Evolutionary conservation across 2,888 invertebrate species (phyloP).

Genomic region (Aphodius sticticus): DNA sequence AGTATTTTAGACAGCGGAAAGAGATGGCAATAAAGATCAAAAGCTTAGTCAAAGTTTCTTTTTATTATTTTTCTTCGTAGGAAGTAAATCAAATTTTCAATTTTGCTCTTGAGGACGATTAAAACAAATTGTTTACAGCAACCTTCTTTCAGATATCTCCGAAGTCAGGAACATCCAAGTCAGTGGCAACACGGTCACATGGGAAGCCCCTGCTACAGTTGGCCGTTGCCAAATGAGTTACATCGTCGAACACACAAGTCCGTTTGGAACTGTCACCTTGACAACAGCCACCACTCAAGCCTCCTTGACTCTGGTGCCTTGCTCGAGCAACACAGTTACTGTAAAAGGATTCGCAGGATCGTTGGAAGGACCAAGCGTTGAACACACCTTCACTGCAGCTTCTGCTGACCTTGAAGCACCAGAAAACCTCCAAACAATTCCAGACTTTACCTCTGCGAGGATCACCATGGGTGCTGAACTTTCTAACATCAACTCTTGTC

Average conservation of each 20-base stretch:
- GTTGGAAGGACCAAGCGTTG: background rate
- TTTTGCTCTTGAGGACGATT: too few species aligned
- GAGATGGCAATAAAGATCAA: too few species aligned
- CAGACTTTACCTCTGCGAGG: conserved; percentile 19
- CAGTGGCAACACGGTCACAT: conserved; percentile 11
- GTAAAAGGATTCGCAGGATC: conserved; percentile 14
- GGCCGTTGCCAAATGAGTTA: conserved; percentile 22
- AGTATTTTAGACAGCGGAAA: too few species aligned
- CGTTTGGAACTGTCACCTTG: background rate
- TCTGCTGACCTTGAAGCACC: conserved; percentile 22
- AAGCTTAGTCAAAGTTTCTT: too few species aligned
- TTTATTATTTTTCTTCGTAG: too few species aligned
- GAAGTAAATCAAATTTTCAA: too few species aligned
- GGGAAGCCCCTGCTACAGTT: conserved; percentile 25
- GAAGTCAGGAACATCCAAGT: conserved; percentile 19
- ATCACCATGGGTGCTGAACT: conserved; percentile 27
- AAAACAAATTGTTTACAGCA: conserved; percentile 19
- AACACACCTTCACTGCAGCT: background rate
- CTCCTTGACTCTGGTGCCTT: conserved; percentile 9
- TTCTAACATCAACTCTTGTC: conserved; percentile 20
- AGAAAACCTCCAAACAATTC: conserved; percentile 15
- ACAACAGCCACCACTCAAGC: background rate
- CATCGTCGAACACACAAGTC: conserved; percentile 13
- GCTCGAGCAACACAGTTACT: conserved; percentile 20
- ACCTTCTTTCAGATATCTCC: conserved; percentile 1